Base-by-base conservation (phyloP, 1,140 invertebrate genomes). In the Apocrypta bakeri region DNA sequence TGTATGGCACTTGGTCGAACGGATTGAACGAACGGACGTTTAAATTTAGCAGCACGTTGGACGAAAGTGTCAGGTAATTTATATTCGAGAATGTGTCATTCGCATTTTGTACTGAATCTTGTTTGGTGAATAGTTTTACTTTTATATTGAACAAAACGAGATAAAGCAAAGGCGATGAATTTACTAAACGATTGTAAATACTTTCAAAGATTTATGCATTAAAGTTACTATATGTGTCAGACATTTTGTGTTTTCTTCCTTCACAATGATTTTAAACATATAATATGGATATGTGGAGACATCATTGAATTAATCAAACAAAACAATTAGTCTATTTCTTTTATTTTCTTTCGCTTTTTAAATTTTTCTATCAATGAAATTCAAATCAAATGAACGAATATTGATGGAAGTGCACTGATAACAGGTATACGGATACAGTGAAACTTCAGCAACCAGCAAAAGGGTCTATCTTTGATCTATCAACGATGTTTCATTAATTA, bases 81-180 rank as follows among this genome's bases (percentile, higher is more conserved):
- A 86, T 73, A 14, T 85, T 84, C 77, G 64, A 78, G 73, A 83
- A 86, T 85, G 85, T 87, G 80, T 86, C 77, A 76, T 88, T 85
- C 75, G 78, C 85, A 87, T 90, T 84, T 90, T 90, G 85, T 88
- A 89, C 85, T 81, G 83, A 86, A 84, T 88, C 85, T 86, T 86
- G 85, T 90, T 89, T 88, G 84, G 86, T 85, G 83, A 88, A 88
- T 90, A 90, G 85, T 88, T 87, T 88, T 88, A 89, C 85, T 88
- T 90, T 90, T 90, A 88, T 89, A 87, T 83, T 85, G 27, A 84
- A 81, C 71, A 82, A 81, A 85, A 85, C 78, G 82, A 84, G 86
- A 78, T 85, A 81, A 73, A 24, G 9, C 31, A 48, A 56, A 71
- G 56, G 61, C 11, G 73, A 42, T 37, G 72, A 79, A 75, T 48